Evolutionary conservation across 1,140 invertebrate genomes (phyloP).

Genomic region (Lepidurus apus): DNA sequence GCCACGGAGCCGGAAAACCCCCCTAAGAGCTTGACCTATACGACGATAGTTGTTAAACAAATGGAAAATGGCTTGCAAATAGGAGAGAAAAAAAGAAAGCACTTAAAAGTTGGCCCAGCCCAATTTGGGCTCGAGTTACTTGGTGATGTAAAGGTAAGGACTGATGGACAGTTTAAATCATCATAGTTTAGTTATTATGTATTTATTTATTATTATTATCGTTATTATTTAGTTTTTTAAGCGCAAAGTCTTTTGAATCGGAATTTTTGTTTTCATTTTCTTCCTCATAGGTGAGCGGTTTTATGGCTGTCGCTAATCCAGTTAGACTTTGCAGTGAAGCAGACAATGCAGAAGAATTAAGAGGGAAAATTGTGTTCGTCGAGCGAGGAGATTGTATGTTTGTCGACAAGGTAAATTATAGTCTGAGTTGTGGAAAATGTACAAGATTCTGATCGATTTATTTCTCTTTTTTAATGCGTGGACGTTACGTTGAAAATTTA

Average conservation of each 20-base stretch:
- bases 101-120: conserved; percentile 73
- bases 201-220: background rate
- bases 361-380: conserved; percentile 74
- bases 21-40: conserved; percentile 54
- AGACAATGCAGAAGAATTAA: conserved; percentile 55
- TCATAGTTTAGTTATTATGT: background rate
- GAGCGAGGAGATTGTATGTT: conserved; percentile 91
- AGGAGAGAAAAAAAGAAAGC: conserved; percentile 42
- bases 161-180: conserved; percentile 34
- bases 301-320: conserved; percentile 60
- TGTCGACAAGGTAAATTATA: conserved; percentile 69
- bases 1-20: conserved; percentile 55
- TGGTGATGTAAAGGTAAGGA: conserved; percentile 49
- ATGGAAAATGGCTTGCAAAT: conserved; percentile 36
- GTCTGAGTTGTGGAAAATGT: background rate
- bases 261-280: conserved; percentile 31
- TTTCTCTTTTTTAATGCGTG: background rate
- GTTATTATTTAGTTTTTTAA: background rate
- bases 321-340: conserved; percentile 62
- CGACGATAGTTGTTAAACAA: conserved; percentile 40
- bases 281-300: conserved; percentile 50
- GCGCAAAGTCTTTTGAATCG: conserved; percentile 13
- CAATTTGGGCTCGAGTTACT: conserved; percentile 79
- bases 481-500: background rate
- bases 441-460: background rate